Percentiles rank a stretch among this genome's conserved stretches.
These are phyloP conservation scores for Cynaeus angustus DNA, from an alignment of 2,888 invertebrate genomes.

Conservation along the genomic window DNA sequence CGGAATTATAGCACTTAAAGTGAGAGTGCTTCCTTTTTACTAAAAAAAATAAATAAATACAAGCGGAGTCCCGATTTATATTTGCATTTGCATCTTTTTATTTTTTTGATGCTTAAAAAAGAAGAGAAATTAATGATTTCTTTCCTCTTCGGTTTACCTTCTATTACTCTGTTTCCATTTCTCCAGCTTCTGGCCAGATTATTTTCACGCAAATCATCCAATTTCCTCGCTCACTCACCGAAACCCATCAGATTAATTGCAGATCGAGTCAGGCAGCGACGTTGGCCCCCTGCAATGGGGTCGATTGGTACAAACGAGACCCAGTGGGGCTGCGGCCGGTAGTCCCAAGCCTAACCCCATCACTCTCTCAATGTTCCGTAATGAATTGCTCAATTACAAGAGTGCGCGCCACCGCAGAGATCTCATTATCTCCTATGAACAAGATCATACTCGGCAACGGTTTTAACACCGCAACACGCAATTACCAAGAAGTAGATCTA, in stretches of 20 bases:
- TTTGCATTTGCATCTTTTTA: too few relatives aligned
- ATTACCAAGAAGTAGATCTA: conserved; percentile 6
- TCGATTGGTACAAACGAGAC: conserved; percentile 65
- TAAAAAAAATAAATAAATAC: too few relatives aligned
- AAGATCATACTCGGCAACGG: conserved; percentile 56
- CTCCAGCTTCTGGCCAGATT: conserved; percentile 23
- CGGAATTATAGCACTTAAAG: too few relatives aligned
- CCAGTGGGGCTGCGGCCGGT: conserved; percentile 62
- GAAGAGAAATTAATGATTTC: too few relatives aligned
- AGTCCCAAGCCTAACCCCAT: conserved; percentile 63
- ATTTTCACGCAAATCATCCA: conserved; percentile 29
- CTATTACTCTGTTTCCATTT: too few relatives aligned
- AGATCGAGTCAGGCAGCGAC: conserved; percentile 27
- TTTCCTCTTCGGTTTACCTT: too few relatives aligned
- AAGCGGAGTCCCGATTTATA: too few relatives aligned
- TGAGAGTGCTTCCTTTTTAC: too few relatives aligned
- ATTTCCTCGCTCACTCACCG: conserved; percentile 46
- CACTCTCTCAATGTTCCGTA: conserved; percentile 60
- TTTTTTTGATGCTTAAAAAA: too few relatives aligned
- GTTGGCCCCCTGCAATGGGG: conserved; percentile 62
- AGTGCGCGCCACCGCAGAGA: conserved; percentile 65
- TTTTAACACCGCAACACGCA: conserved; percentile 49
- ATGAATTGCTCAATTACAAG: conserved; percentile 67
- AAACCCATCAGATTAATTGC: conserved; percentile 46
- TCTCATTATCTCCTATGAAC: conserved; percentile 64